Evolutionary conservation across 2,888 invertebrate species (phyloP), one percentile per base, ranked within the genome.

Genomic region (Cataglyphis rosenhaueri): DNA sequence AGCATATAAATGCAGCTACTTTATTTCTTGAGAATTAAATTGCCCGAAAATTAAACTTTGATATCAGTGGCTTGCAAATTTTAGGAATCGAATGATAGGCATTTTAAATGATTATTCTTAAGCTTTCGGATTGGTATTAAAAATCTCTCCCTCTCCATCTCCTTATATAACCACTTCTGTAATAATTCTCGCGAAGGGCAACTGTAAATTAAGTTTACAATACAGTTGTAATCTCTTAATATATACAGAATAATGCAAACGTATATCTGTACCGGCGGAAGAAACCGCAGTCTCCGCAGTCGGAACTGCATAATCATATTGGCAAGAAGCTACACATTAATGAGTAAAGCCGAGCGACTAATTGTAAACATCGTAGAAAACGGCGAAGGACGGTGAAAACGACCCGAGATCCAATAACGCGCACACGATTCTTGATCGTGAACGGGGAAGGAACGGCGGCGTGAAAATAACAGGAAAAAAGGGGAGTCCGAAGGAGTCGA

Each of bases 351-450:
- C 76, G 76, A 55, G 59, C 38, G 59, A 52, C 38, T 29, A 41
- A 41, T 12, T 12, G 41, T 41, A 52, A 59, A 74, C 55, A 83
- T 81, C 66, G 76, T 74, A 55, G n/a, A 82, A 78, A 84, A 82
- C 79, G 64, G n/a, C 74, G 88, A 71, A 81, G 78, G 73, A 79
- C 64, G 21, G n/a, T 62, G 59, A 64, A 61, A 65, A 82, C 61
- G 57, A 70, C 44, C 38, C 74, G 71, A 65, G 85, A 82, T 88
- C 84, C 84, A 86, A 88, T 84, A 87, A 87, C 83, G 79, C 79
- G 79, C 79, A 73, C 82, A 15, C 52, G 88, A 88, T 86, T 86
- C 85, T 52, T 68, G 81, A 88, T 81, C 82, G 82, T 65, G 55
- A 38, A 70, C 29, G 52, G 52, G 18, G 12, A n/a, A 29, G 38